Conservation (phyloP, 2,888 invertebrate species). For the Oscheius sp. region DNA sequence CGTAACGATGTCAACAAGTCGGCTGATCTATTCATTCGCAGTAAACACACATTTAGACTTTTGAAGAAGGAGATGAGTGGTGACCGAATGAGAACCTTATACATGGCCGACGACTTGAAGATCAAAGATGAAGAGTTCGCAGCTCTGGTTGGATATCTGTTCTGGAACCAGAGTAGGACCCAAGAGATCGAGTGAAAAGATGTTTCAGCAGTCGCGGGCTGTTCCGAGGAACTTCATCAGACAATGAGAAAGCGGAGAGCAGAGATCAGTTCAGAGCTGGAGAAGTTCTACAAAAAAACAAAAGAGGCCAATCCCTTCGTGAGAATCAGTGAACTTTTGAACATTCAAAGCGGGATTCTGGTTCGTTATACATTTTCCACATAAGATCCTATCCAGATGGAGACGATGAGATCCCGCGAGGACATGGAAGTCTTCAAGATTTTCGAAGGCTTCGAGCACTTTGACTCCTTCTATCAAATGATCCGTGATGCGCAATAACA, state of each 20-base stretch:
- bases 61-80: slow-evolving; percentile 21
- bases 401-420: slow-evolving; percentile 14
- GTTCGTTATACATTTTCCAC: background rate
- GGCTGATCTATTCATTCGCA: background rate
- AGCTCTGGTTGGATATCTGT: slow-evolving; percentile 2
- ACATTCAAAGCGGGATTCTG: background rate
- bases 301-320: background rate
- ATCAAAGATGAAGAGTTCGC: slow-evolving; percentile 25
- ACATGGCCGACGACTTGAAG: slow-evolving; percentile 10
- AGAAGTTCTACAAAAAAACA: background rate
- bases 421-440: slow-evolving; percentile 20
- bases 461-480: slow-evolving; percentile 19
- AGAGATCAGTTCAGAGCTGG: background rate
- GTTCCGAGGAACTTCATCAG: slow-evolving; percentile 9
- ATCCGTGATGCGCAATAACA: slow-evolving; percentile 13
- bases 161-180: slow-evolving; percentile 23
- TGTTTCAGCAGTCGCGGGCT: background rate
- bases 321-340: slow-evolving; percentile 6
- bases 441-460: slow-evolving; percentile 24
- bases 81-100: slow-evolving; percentile 14
- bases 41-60: background rate
- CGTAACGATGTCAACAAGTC: slow-evolving; percentile 4
- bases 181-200: background rate
- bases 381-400: background rate
- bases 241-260: background rate